These are phyloP conservation scores for Tetraneura akinire DNA, from an alignment of 1,140 invertebrate genomes.

Conservation along the genomic window DNA sequence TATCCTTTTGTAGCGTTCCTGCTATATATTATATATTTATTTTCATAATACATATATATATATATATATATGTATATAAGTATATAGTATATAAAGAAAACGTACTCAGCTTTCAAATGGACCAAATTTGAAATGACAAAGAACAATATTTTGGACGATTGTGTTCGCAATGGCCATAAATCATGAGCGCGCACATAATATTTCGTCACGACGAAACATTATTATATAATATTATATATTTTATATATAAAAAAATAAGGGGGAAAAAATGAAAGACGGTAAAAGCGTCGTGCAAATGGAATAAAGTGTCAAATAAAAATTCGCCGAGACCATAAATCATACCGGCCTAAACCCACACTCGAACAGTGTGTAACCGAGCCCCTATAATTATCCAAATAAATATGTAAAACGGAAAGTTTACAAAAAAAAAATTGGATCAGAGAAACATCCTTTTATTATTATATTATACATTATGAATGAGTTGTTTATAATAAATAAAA, in stretches of 20 bases:
- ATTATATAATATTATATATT: too few species aligned
- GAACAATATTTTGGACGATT: conserved; percentile 35
- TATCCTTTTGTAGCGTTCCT: too few species aligned
- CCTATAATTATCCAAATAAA: conserved; percentile 26
- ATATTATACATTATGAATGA: too few species aligned
- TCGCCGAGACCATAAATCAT: conserved; percentile 18
- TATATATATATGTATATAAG: background rate
- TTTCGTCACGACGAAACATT: conserved; percentile 31
- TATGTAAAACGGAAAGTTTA: conserved; percentile 16
- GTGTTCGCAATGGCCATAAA: conserved; percentile 32
- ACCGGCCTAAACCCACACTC: background rate
- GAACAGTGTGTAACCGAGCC: background rate
- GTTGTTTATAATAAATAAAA: too few species aligned
- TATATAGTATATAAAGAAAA: background rate
- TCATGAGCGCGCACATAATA: conserved; percentile 37
- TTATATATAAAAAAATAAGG: conserved; percentile 17
- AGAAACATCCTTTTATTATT: too few species aligned
- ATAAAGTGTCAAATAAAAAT: conserved; percentile 47
- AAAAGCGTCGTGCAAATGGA: conserved; percentile 37
- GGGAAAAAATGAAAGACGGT: conserved; percentile 20
- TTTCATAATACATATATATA: background rate
- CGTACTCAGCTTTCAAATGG: conserved; percentile 15
- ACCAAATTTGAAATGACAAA: conserved; percentile 30
- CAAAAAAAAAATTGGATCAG: background rate
- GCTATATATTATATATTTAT: too few species aligned